Conservation (phyloP, 2,797 vertebrate species). For the Brotogeris chrysoptera region DNA sequence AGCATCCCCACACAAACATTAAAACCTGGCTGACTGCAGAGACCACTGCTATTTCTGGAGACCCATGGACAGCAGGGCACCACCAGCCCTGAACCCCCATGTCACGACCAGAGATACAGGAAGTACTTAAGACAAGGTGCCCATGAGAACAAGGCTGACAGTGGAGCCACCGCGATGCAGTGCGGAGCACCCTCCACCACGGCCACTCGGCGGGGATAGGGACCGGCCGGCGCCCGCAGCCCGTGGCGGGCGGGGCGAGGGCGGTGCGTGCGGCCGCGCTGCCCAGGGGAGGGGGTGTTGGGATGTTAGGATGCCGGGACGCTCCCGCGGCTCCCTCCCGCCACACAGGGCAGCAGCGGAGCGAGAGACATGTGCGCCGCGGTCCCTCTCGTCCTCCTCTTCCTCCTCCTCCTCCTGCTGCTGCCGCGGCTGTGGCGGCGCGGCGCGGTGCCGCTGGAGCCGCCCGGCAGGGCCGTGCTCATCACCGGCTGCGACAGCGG, state of each 20-base stretch:
- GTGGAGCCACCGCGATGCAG: background rate
- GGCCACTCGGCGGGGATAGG: background rate
- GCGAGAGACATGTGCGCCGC: background rate
- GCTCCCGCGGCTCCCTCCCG: no score
- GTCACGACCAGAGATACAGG: background rate
- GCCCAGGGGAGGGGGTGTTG: background rate
- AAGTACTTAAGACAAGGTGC: background rate
- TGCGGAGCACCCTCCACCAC: background rate
- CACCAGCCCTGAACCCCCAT: background rate
- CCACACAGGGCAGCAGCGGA: background rate
- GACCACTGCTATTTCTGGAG: background rate
- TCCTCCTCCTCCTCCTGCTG: background rate
- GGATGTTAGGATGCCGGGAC: background rate
- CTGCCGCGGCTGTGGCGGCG: background rate
- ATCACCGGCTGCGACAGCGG: slow-evolving; percentile 72
- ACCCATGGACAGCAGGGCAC: background rate
- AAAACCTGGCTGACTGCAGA: background rate
- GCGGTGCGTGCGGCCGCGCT: background rate
- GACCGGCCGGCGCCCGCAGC: no score
- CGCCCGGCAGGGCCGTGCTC: slow-evolving; percentile 59
- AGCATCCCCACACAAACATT: background rate
- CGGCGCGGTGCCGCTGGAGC: background rate
- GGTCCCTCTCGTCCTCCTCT: background rate
- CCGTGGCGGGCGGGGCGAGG: background rate
- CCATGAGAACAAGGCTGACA: background rate